Conservation (phyloP, 2,113 vertebrate genomes). For the Oryctolagus cuniculus region mOryCun1.1 NC_091443.1:75384501-75385000, state of each 20-base stretch:
- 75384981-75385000: constrained; percentile 9
- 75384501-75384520: constrained; percentile 40
- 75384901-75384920: not conserved
- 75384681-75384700: not conserved
- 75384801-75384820: not conserved
- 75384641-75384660: not conserved
- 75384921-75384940: not conserved
- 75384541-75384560: not conserved
- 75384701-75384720: constrained; percentile 6
- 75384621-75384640: not conserved
- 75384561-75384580: not conserved
- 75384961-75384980: not conserved
- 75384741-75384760: not conserved
- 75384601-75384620: not conserved
- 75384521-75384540: constrained; percentile 14
- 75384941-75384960: not conserved
- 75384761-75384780: not conserved
- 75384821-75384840: not conserved
- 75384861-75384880: not conserved
- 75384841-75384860: not conserved
- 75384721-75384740: not conserved
- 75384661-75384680: constrained; percentile 2
- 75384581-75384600: not conserved
- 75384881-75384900: not conserved
- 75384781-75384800: not conserved